Percentiles rank a stretch among this genome's conserved stretches.
Conservation (phyloP, 1,140 invertebrate species). For the Luehdorfia chinensis region DNA sequence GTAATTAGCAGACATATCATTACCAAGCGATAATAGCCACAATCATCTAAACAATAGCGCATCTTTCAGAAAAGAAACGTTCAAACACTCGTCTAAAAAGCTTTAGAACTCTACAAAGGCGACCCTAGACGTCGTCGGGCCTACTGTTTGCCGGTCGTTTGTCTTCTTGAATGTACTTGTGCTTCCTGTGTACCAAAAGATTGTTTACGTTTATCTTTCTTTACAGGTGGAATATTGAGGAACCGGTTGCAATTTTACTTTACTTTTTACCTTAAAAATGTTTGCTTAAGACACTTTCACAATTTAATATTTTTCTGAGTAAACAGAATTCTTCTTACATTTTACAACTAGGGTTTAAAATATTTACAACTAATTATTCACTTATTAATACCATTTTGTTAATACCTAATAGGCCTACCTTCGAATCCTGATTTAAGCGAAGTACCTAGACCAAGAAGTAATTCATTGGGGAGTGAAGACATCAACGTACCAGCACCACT, state of each 20-base stretch:
- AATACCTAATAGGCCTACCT: slow-evolving; percentile 62
- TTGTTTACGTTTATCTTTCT: slow-evolving; percentile 11
- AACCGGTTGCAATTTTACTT: too few relatives aligned
- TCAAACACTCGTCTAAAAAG: neutral
- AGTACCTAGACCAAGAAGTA: slow-evolving; percentile 57
- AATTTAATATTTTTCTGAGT: too few relatives aligned
- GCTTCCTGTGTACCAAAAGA: slow-evolving; percentile 3
- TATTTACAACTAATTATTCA: too few relatives aligned
- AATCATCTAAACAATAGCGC: slow-evolving; percentile 12
- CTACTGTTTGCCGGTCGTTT: slow-evolving; percentile 9
- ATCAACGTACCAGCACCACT: slow-evolving; percentile 24
- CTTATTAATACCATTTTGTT: too few relatives aligned
- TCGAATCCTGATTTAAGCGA: slow-evolving; percentile 69
- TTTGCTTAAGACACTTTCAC: too few relatives aligned
- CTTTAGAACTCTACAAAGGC: neutral
- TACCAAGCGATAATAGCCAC: slow-evolving; percentile 15
- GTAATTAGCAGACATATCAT: too few relatives aligned
- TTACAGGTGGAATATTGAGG: neutral
- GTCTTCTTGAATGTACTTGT: slow-evolving; percentile 9
- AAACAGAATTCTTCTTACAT: too few relatives aligned
- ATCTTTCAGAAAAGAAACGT: neutral
- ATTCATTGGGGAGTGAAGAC: slow-evolving; percentile 64
- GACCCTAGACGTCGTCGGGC: neutral
- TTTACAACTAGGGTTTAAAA: too few relatives aligned
- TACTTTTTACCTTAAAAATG: too few relatives aligned